Evolutionary conservation across 2,113 vertebrate species (phyloP).

Genomic region (Tragelaphus buxtoni): DNA sequence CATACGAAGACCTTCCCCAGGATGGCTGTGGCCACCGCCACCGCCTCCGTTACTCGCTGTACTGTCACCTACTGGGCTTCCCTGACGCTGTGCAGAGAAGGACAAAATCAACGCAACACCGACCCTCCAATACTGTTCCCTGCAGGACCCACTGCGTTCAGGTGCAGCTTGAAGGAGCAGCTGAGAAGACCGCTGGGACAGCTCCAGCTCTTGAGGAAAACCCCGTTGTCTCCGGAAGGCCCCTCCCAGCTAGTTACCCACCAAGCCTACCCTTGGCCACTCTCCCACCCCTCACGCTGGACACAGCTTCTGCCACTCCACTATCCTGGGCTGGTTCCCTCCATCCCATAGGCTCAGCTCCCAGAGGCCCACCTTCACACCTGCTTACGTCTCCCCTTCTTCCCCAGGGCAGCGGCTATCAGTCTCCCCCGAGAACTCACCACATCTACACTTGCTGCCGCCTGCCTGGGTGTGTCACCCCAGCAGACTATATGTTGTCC

Average conservation of each 20-base stretch:
- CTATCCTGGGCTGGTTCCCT: too few species aligned
- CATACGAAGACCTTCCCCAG: accelerated
- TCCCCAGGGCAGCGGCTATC: too few species aligned
- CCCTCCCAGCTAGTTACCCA: neutral
- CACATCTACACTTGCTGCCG: too few species aligned
- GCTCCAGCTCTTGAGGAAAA: neutral
- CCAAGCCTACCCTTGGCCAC: accelerated
- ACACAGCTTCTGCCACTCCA: too few species aligned
- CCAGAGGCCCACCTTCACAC: too few species aligned
- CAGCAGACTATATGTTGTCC: too few species aligned
- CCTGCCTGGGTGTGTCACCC: too few species aligned
- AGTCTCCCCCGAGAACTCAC: too few species aligned
- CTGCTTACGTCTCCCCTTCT: too few species aligned
- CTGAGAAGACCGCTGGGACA: neutral
- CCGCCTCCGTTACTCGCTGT: too few species aligned
- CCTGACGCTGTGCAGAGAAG: neutral
- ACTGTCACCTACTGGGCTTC: neutral
- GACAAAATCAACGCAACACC: accelerated
- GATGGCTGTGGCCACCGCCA: accelerated
- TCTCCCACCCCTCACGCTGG: accelerated
- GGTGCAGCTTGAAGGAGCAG: neutral
- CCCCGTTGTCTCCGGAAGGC: neutral
- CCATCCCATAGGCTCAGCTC: too few species aligned
- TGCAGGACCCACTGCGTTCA: accelerated
- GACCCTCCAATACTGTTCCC: accelerated